Conservation (phyloP, 2,113 vertebrate genomes). For the Poeciliopsis retropinna region DNA sequence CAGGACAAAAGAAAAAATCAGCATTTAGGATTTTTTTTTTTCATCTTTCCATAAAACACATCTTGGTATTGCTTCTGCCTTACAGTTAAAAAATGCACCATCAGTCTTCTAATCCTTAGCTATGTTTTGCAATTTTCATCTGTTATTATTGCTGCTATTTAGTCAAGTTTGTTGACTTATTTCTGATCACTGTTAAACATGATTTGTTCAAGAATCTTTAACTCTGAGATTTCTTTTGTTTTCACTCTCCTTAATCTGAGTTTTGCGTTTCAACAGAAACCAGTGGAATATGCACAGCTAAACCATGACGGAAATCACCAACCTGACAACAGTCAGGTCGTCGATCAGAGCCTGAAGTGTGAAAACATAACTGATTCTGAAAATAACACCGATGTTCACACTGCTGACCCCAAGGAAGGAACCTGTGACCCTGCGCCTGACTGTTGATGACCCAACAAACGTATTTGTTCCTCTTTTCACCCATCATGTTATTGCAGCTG, state of each 20-base stretch:
- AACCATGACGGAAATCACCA: conserved; percentile 56
- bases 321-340: conserved; percentile 26
- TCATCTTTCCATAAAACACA: no score
- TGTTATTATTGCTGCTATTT: background rate
- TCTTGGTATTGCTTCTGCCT: no score
- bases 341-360: conserved; percentile 1
- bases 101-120: no score
- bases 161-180: background rate
- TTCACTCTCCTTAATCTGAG: background rate
- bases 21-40: no score
- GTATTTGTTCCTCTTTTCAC: conserved; percentile 57
- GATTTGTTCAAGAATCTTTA: background rate
- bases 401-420: conserved; percentile 10
- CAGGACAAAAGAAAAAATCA: no score
- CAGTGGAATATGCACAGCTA: conserved; percentile 75
- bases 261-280: conserved; percentile 42
- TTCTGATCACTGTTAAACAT: no score
- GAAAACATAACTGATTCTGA: conserved; percentile 25
- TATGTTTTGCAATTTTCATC: background rate
- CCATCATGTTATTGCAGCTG: conserved; percentile 5
- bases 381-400: background rate
- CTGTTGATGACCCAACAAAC: background rate
- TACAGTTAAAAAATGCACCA: no score
- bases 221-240: background rate
- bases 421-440: conserved; percentile 1